Percentiles rank a stretch among this genome's conserved stretches.
These are phyloP conservation scores for Naso thynnoides DNA, from an alignment of 2,797 vertebrate genomes.

Conservation along the genomic window DNA sequence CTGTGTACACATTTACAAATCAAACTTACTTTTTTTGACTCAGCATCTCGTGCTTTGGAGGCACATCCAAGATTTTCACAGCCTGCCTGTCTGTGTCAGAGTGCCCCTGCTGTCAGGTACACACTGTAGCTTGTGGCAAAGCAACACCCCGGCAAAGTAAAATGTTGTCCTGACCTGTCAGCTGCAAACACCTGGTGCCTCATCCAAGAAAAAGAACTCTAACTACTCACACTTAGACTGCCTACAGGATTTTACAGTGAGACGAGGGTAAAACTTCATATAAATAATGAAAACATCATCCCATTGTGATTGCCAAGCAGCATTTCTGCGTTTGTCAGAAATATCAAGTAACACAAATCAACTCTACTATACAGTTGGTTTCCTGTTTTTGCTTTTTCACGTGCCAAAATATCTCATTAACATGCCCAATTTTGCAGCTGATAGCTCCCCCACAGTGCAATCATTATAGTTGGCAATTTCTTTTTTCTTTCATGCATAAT, in stretches of 20 bases:
- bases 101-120: slow-evolving; percentile 40
- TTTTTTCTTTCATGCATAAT: not conserved
- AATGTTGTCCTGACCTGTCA: slow-evolving; percentile 46
- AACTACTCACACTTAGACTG: not conserved
- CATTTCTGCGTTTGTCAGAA: not conserved
- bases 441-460: not conserved
- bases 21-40: slow-evolving; percentile 5
- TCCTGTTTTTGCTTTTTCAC: not conserved
- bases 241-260: not conserved
- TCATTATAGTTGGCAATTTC: slow-evolving; percentile 5
- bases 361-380: not conserved
- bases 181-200: slow-evolving; percentile 26
- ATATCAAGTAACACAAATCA: not conserved
- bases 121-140: slow-evolving; percentile 39
- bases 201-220: slow-evolving; percentile 29
- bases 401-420: not conserved
- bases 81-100: slow-evolving; percentile 29
- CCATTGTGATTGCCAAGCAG: not conserved
- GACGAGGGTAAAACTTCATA: not conserved
- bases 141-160: slow-evolving; percentile 26
- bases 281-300: not conserved
- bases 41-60: slow-evolving; percentile 20
- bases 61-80: slow-evolving; percentile 14
- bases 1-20: slow-evolving; percentile 6
- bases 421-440: slow-evolving; percentile 9